Base-by-base conservation (phyloP, 2,797 vertebrate species). In the Borostomias antarcticus region DNA sequence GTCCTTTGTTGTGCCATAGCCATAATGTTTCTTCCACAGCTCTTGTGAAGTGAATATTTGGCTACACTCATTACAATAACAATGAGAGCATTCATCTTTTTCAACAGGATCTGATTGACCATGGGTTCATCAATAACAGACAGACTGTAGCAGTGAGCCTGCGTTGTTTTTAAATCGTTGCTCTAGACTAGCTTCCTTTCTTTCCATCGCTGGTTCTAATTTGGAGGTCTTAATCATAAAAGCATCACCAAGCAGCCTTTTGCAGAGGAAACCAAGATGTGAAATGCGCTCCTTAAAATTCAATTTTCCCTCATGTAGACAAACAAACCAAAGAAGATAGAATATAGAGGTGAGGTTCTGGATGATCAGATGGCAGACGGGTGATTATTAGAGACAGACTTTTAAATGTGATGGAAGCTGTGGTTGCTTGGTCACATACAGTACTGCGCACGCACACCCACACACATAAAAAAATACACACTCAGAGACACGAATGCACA, bases 191-290 rank as follows among this genome's bases (percentile, higher is more conserved):
- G 17, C 28, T 53, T 19, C 19, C 13, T 10, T 53, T 32, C 2
- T 13, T 57, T 40, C 10, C 37, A 47, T 63, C 74, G 83, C 82
- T 89, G 87, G 72, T 88, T 89, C 86, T 81, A 79, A 89, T 91
- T 88, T 89, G 79, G 76, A 48, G n/a, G 65, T 68, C 78, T 77
- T 88, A 86, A 88, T 89, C 88, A 86, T 86, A 87, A 89, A 88
- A 87, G 83, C 86, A 84, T 82, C 81, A 62, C 77, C 69, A 75
- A 70, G 78, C 79, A 80, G 85, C 80, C 65, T 79, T 69, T 68
- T 64, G n/a, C 68, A 58, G 78, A 33, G 57, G 63, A 81, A 85
- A 87, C 76, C 74, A 74, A 80, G 80, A 85, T 17, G 86, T 85
- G 83, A 89, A 90, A 90, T 33, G 63, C 64, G 67, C 79, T 72